These are phyloP conservation scores for Altica lythri DNA, from an alignment of 2,888 invertebrate species.

Conservation along the genomic window DNA sequence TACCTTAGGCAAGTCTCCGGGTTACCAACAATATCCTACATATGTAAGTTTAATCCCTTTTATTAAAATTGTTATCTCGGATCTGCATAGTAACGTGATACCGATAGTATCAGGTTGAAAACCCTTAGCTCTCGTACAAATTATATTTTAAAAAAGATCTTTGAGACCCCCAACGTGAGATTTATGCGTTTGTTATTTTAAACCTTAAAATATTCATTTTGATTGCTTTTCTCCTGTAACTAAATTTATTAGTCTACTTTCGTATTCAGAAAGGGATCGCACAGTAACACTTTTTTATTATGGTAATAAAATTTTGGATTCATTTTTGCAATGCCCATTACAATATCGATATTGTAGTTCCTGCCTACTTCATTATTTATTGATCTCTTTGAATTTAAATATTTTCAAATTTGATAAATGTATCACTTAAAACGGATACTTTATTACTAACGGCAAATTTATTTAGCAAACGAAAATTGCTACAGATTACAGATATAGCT, in stretches of 20 bases:
- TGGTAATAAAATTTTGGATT: slow-evolving; percentile 23
- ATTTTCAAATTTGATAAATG: too few relatives aligned
- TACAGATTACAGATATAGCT: too few relatives aligned
- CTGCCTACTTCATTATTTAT: too few relatives aligned
- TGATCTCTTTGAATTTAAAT: too few relatives aligned
- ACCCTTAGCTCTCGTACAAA: slow-evolving; percentile 43
- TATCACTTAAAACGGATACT: too few relatives aligned
- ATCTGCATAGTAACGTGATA: slow-evolving; percentile 56
- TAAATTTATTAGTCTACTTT: slow-evolving; percentile 32
- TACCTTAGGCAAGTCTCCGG: slow-evolving; percentile 46
- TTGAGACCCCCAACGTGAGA: slow-evolving; percentile 41
- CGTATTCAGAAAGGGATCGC: slow-evolving; percentile 20
- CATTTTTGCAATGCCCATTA: slow-evolving; percentile 18
- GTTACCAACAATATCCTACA: slow-evolving; percentile 53
- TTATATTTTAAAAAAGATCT: slow-evolving; percentile 44
- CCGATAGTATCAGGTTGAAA: slow-evolving; percentile 54
- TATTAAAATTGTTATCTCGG: slow-evolving; percentile 56
- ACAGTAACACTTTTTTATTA: slow-evolving; percentile 24
- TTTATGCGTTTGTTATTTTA: slow-evolving; percentile 45
- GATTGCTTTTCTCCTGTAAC: slow-evolving; percentile 27
- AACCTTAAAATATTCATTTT: slow-evolving; percentile 43
- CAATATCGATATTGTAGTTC: slow-evolving; percentile 18
- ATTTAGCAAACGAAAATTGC: too few relatives aligned
- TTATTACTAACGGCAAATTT: too few relatives aligned
- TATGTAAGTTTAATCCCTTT: slow-evolving; percentile 58